Evolutionary conservation across 1,140 invertebrate genomes (phyloP).

Genomic region (Heterodera carotae): DNA sequence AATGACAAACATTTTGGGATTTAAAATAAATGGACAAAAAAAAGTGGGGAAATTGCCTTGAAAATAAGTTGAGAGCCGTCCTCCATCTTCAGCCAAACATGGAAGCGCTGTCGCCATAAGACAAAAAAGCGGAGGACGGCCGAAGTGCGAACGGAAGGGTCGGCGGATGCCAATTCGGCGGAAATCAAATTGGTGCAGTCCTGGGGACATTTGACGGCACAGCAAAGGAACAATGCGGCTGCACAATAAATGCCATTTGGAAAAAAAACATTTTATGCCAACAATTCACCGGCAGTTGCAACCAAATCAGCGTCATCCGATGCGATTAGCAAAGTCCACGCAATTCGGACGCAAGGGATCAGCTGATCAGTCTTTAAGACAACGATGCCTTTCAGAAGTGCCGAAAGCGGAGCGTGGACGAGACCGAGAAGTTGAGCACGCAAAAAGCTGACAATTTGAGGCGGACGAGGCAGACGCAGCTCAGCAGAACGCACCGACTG

Average conservation of each 20-base stretch:
- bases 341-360: conserved; percentile 14
- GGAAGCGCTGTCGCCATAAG: conserved; percentile 93
- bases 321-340: conserved; percentile 23
- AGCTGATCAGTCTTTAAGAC: conserved; percentile 25
- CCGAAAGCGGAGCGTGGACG: conserved; percentile 85
- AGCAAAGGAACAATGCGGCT: conserved; percentile 86
- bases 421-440: conserved; percentile 76
- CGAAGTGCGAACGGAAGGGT: conserved; percentile 77
- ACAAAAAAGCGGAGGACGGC: conserved; percentile 83
- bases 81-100: conserved; percentile 98
- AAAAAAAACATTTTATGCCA: conserved; percentile 9
- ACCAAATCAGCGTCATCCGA: conserved; percentile 18
- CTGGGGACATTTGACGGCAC: conserved; percentile 83
- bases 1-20: background rate
- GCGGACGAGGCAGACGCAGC: conserved; percentile 36
- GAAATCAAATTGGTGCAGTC: conserved; percentile 85
- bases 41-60: conserved; percentile 69
- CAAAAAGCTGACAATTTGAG: conserved; percentile 42
- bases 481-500: conserved; percentile 40
- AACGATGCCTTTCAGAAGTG: conserved; percentile 83
- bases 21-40: conserved; percentile 4
- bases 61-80: conserved; percentile 89
- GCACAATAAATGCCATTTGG: conserved; percentile 69
- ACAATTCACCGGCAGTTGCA: conserved; percentile 13
- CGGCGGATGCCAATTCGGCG: conserved; percentile 79